Evolutionary conservation across 2,113 vertebrate genomes (phyloP).

Genomic region (Pluvialis apricaria): DNA sequence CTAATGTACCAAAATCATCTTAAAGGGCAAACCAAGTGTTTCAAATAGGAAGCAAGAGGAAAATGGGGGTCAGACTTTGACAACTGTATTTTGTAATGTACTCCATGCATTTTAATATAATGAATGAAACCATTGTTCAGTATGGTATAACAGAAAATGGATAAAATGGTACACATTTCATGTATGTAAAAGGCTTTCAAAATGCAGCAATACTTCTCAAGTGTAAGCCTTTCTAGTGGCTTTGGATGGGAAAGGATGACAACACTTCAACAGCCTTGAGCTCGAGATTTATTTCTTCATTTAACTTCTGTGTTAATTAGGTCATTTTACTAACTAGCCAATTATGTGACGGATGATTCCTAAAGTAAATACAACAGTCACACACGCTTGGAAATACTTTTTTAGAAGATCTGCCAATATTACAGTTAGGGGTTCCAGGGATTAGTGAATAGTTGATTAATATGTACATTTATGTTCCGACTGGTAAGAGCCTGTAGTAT

Average conservation of each 20-base stretch:
- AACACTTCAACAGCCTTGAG: neutral
- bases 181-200: neutral
- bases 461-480: neutral
- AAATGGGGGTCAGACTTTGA: neutral
- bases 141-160: neutral
- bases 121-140: neutral
- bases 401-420: constrained; percentile 18
- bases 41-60: neutral
- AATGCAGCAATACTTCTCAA: neutral
- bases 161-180: neutral
- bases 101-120: neutral
- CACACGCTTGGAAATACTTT: neutral
- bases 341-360: constrained; percentile 14
- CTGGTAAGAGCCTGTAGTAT: neutral
- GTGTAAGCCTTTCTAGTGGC: neutral
- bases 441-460: constrained; percentile 43
- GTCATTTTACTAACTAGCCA: constrained; percentile 45
- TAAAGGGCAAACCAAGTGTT: neutral
- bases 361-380: neutral
- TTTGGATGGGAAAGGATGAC: neutral
- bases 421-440: neutral
- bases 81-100: neutral
- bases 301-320: constrained; percentile 52
- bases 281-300: constrained; percentile 38
- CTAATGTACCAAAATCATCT: neutral